Evolutionary conservation across 37 sponge, comb jelly and placozoan genomes (phyloP).

Genomic region (Eunapius fragilis): DNA sequence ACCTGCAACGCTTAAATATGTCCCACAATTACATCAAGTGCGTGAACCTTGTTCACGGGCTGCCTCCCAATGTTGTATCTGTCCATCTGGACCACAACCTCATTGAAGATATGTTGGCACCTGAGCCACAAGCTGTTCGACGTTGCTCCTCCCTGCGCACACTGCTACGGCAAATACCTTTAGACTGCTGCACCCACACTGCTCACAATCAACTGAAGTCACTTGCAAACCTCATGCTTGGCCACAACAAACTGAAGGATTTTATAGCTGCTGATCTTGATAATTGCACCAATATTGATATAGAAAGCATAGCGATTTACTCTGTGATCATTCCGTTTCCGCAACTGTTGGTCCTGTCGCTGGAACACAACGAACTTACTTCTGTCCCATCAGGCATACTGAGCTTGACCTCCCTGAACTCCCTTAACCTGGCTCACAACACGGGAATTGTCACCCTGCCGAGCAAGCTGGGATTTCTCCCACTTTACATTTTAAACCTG

Average conservation of each 20-base stretch:
- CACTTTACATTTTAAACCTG: slow-evolving; percentile 44
- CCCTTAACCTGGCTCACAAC: slow-evolving; percentile 75
- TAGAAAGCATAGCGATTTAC: background rate
- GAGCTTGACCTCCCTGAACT: slow-evolving; percentile 53
- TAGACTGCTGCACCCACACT: background rate
- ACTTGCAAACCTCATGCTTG: slow-evolving; percentile 47
- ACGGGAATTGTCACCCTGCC: slow-evolving; percentile 70
- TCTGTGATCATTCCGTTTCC: slow-evolving; percentile 25
- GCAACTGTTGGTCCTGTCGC: slow-evolving; percentile 45
- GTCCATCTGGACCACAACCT: slow-evolving; percentile 33
- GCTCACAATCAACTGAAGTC: slow-evolving; percentile 30
- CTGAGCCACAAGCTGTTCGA: background rate
- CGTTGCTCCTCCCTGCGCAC: background rate
- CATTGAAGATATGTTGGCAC: background rate
- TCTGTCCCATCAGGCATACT: slow-evolving; percentile 64
- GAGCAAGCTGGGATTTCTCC: slow-evolving; percentile 60
- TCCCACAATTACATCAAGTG: slow-evolving; percentile 19
- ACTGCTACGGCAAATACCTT: slow-evolving; percentile 21
- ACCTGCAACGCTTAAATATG: slow-evolving; percentile 59
- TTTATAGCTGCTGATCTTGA: background rate
- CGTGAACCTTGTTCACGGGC: slow-evolving; percentile 40
- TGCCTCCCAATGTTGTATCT: slow-evolving; percentile 26
- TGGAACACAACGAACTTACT: slow-evolving; percentile 41
- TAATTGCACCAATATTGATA: background rate
- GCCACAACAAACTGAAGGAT: slow-evolving; percentile 36